phyloP scores from a whole-genome alignment of 1,140 invertebrate species.

The Tenebrio molitor region DNA sequence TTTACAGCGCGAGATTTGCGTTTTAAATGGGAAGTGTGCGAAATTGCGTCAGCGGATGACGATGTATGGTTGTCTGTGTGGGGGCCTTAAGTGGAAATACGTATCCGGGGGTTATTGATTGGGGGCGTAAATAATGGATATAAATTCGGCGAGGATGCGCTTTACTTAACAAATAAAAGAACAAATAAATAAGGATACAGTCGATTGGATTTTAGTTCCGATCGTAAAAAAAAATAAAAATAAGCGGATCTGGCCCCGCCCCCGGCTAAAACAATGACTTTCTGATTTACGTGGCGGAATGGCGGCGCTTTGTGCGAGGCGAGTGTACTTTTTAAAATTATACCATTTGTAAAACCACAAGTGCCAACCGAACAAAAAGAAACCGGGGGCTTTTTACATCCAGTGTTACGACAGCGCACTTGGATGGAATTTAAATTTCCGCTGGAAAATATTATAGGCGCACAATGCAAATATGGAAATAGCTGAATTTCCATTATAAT shows the following conservation, averaged over 20 bases:
- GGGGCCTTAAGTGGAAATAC: constrained; percentile 30
- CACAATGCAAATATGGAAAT: constrained; percentile 38
- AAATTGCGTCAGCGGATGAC: constrained; percentile 5
- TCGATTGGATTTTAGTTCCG: constrained; percentile 41
- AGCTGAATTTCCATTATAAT: constrained; percentile 22
- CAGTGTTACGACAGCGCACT: constrained; percentile 34
- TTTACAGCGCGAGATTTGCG: constrained; percentile 39
- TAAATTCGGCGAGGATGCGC: constrained; percentile 33
- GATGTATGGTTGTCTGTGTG: constrained; percentile 34
- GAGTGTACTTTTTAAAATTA: constrained; percentile 47
- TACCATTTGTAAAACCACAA: constrained; percentile 48
- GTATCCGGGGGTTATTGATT: constrained; percentile 33
- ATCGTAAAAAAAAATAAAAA: neutral
- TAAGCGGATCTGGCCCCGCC: no score
- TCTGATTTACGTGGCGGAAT: constrained; percentile 30
- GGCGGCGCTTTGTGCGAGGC: constrained; percentile 1
- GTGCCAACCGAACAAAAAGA: constrained; percentile 44
- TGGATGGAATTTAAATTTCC: constrained; percentile 39
- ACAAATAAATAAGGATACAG: constrained; percentile 40
- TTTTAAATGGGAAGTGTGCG: constrained; percentile 10
- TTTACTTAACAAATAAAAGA: constrained; percentile 47
- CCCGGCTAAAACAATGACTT: constrained; percentile 45
- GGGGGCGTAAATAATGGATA: constrained; percentile 42
- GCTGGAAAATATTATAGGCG: constrained; percentile 36
- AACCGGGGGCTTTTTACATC: constrained; percentile 37